Evolutionary conservation across 2,797 vertebrate genomes (phyloP), one percentile per base, ranked within the genome.

Genomic region (Cheracebus regulus): DNA sequence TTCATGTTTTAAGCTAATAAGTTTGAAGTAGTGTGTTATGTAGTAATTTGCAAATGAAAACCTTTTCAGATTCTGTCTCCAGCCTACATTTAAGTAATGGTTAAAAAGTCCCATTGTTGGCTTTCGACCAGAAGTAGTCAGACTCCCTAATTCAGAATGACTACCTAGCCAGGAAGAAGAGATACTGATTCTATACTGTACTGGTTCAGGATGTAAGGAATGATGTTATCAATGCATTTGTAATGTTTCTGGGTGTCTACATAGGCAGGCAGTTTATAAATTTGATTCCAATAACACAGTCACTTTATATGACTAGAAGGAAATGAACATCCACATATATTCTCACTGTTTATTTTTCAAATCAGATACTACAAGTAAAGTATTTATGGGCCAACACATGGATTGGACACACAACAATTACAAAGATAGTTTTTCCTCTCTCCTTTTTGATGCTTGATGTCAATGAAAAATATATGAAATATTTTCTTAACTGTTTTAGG

Each of bases 51-150:
- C 55, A 89, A 26, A 79, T 76, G 24, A 81, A 95, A 94, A 76
- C 48, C 14, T 70, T 96, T 58, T 82, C 28, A 55, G 7, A 46
- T 61, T 52, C n/a, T 90, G 26, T 46, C 57, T 88, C 30, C 46
- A 95, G 83, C 33, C 64, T 92, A 70, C 8, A 89, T 84, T 91
- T 81, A 87, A n/a, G 26, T 92, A 67, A 94, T 46, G 57, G 73
- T 22, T 82, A 81, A 90, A 81, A 90, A 57, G 46, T 95, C 13
- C 15, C 19, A 39, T 6, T 52, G 17, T 24, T 85, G 28, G 15
- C 26, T 81, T 90, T 95, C 39, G 44, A n/a, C 24, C 24, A 52
- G 5, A 83, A 96, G 12, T 73, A 61, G 26, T 55, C 57, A 88
- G 33, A 82, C 7, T 90, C 61, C 33, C 61, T 70, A 41, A 92